Conservation (phyloP, 2,888 invertebrate genomes). For the Orthosia cruda region DNA sequence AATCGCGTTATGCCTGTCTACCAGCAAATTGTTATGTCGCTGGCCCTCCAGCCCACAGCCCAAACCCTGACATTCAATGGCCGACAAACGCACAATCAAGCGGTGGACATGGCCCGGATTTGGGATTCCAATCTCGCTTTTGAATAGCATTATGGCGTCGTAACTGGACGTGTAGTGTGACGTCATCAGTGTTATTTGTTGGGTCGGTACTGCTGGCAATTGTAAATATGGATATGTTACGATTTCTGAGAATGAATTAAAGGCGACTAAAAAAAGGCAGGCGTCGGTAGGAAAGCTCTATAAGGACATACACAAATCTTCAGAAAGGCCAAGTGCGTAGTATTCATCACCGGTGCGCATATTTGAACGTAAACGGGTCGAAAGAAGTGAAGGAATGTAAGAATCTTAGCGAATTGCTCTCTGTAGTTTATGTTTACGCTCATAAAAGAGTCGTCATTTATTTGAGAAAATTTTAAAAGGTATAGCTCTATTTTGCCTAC, state of each 20-base stretch:
- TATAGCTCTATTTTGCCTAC: neutral
- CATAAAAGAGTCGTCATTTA: too few species aligned
- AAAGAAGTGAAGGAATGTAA: too few species aligned
- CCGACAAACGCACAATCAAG: constrained; percentile 75
- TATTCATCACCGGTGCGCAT: too few species aligned
- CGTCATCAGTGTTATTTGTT: constrained; percentile 37
- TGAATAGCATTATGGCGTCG: constrained; percentile 66
- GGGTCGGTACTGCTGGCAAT: neutral
- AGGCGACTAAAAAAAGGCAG: too few species aligned
- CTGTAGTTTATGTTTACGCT: too few species aligned
- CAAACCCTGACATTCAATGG: constrained; percentile 70
- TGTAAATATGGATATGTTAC: neutral
- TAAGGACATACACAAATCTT: too few species aligned
- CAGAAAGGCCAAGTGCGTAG: too few species aligned
- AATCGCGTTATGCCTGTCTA: constrained; percentile 54
- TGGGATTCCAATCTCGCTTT: constrained; percentile 76
- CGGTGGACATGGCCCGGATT: constrained; percentile 66
- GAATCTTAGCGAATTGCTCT: too few species aligned
- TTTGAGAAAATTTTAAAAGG: neutral
- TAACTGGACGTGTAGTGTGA: constrained; percentile 31
- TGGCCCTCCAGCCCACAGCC: constrained; percentile 30
- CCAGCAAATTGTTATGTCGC: constrained; percentile 62
- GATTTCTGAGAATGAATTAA: neutral
- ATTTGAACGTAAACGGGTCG: too few species aligned
- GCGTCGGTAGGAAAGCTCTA: too few species aligned